Conservation (phyloP, 2,113 vertebrate genomes). For the Tylochromis polylepis region DNA sequence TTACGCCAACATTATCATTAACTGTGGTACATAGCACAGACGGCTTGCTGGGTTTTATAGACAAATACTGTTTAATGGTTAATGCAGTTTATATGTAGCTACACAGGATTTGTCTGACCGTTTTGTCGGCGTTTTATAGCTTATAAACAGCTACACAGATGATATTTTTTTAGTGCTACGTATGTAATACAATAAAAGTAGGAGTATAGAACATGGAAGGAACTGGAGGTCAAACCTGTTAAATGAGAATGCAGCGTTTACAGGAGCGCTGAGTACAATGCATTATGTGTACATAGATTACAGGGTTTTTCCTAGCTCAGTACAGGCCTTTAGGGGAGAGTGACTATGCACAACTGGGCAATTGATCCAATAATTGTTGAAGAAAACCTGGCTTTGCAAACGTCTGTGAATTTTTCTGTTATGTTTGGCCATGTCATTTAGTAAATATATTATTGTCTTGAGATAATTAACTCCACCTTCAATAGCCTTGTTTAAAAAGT, state of each 20-base stretch:
- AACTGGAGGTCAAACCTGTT: neutral
- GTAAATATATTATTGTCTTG: neutral
- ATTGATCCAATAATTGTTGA: neutral
- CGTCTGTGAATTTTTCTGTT: neutral
- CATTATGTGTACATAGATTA: neutral
- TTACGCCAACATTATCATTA: neutral
- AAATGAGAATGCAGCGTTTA: neutral
- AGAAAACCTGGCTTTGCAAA: neutral
- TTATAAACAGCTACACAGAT: neutral
- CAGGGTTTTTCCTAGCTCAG: neutral
- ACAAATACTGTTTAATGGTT: neutral
- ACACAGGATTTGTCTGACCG: neutral
- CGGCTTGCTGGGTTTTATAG: neutral
- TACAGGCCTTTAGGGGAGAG: neutral
- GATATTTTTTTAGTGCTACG: neutral
- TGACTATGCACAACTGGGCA: neutral
- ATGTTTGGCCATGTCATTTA: neutral
- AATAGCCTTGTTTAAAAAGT: neutral
- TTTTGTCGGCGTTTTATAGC: neutral
- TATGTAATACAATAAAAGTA: neutral
- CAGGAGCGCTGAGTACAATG: neutral
- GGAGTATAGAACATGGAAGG: neutral
- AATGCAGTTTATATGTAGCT: neutral
- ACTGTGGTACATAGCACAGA: neutral
- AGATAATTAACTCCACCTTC: neutral